Conservation (phyloP, 2,113 vertebrate species). For the Tetrax tetrax region DNA sequence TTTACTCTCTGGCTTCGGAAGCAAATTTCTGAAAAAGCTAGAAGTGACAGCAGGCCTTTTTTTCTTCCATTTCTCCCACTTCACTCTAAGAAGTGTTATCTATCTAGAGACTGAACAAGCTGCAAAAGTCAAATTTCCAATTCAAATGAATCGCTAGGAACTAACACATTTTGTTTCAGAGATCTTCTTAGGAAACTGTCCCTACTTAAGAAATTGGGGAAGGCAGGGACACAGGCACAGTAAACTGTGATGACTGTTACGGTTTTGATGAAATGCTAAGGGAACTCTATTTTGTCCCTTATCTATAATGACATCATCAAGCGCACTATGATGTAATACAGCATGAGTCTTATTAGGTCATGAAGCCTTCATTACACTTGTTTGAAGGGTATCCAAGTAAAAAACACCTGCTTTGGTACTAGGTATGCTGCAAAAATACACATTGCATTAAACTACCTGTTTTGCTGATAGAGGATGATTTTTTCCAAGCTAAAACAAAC, state of each 20-base stretch:
- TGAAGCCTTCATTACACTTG: background rate
- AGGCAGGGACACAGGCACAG: background rate
- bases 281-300: background rate
- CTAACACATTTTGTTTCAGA: background rate
- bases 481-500: background rate
- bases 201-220: background rate
- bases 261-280: background rate
- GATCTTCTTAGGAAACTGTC: background rate
- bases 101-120: background rate
- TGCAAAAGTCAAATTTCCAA: background rate
- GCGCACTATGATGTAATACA: background rate
- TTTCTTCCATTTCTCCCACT: background rate
- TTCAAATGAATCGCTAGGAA: background rate
- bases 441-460: rapidly evolving
- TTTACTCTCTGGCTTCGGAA: background rate
- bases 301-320: background rate
- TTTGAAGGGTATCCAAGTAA: background rate
- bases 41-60: background rate
- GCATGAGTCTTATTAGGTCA: background rate
- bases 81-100: background rate
- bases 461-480: background rate
- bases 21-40: background rate
- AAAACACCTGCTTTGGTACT: background rate
- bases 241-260: rapidly evolving
- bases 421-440: background rate